These are phyloP conservation scores for Eretmochelys imbricata DNA, from an alignment of 2,113 vertebrate genomes.

Conservation along the genomic window DNA sequence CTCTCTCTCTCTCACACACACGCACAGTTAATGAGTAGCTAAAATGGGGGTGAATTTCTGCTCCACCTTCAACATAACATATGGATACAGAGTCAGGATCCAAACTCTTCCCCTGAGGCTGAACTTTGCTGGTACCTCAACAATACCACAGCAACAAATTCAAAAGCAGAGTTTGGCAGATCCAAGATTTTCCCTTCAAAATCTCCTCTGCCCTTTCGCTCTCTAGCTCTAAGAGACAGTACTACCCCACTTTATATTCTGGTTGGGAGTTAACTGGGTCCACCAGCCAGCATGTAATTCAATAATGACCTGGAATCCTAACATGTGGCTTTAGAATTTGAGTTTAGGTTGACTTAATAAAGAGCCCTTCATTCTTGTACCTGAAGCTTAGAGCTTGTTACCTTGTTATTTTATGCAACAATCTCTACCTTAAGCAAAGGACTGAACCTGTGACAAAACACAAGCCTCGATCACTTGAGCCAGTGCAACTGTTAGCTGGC, in stretches of 20 bases:
- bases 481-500: fast-evolving
- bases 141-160: background rate
- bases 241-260: background rate
- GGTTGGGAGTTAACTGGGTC: background rate
- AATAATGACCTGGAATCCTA: background rate
- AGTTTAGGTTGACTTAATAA: background rate
- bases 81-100: background rate
- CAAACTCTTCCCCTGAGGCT: background rate
- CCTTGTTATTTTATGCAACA: too few relatives aligned
- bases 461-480: too few relatives aligned
- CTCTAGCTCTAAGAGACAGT: background rate
- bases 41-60: background rate
- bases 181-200: background rate
- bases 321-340: background rate
- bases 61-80: background rate
- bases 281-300: background rate
- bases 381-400: background rate
- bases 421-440: background rate
- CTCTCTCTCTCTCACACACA: too few relatives aligned
- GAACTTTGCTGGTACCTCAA: background rate
- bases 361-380: background rate
- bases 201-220: background rate
- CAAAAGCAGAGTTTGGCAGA: background rate
- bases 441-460: background rate
- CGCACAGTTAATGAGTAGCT: background rate